Evolutionary conservation across 2,797 vertebrate species (phyloP).

Genomic region (Brotula barbata): DNA sequence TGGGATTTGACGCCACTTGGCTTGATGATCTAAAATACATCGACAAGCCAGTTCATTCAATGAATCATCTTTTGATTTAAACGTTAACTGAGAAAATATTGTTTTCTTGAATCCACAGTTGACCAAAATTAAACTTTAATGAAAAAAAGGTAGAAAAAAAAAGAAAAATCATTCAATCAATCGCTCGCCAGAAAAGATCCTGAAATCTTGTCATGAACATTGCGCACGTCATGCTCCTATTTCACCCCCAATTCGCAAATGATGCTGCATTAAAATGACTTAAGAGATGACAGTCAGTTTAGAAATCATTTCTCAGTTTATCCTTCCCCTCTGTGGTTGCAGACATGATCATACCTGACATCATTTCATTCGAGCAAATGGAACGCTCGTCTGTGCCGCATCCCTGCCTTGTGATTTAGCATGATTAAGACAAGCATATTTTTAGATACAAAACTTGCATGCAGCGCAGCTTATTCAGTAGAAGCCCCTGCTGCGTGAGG

Average conservation of each 20-base stretch:
- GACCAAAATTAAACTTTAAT: too few relatives aligned
- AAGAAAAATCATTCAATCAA: too few relatives aligned
- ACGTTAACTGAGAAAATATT: too few relatives aligned
- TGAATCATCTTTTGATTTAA: too few relatives aligned
- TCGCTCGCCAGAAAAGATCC: too few relatives aligned
- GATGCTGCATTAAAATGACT: not conserved
- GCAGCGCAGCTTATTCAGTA: slow-evolving; percentile 1
- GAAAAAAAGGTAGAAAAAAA: too few relatives aligned
- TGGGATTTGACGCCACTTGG: too few relatives aligned
- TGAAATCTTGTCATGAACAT: too few relatives aligned
- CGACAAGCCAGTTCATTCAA: too few relatives aligned
- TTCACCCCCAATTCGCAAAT: not conserved
- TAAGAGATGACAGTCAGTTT: not conserved
- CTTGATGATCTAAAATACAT: too few relatives aligned
- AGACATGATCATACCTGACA: not conserved
- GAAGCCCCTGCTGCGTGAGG: not conserved
- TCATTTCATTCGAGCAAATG: not conserved
- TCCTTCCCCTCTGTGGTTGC: not conserved
- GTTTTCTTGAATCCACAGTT: too few relatives aligned
- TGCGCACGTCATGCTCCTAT: too few relatives aligned
- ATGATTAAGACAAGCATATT: not conserved
- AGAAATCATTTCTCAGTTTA: slow-evolving; percentile 6
- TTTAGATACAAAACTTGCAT: slow-evolving; percentile 1
- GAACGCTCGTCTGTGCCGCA: not conserved
- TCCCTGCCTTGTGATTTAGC: not conserved